Percentiles rank a stretch among this genome's conserved stretches.
These are phyloP conservation scores for Linurgus olivaceus DNA, from an alignment of 2,797 vertebrate species.

Conservation along the genomic window DNA sequence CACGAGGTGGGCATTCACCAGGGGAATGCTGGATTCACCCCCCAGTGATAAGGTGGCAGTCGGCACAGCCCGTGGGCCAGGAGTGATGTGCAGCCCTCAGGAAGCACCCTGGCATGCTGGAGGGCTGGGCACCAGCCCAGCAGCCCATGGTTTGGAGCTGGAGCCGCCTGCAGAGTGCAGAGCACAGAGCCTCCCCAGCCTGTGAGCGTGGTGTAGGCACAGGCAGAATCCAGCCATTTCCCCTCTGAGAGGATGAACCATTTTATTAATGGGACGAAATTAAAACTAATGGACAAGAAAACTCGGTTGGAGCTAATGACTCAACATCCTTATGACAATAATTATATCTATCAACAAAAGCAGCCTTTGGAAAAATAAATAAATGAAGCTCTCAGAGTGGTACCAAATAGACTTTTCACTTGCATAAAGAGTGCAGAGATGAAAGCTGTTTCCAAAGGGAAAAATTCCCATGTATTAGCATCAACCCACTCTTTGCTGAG, in stretches of 20 bases:
- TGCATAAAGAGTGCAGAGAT: background rate
- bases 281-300: conserved; percentile 27
- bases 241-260: background rate
- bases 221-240: background rate
- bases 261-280: conserved; percentile 32
- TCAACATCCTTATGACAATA: background rate
- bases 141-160: background rate
- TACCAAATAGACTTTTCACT: background rate
- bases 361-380: background rate
- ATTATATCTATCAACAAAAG: background rate
- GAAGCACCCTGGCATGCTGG: background rate
- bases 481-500: conserved; percentile 28
- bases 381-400: background rate
- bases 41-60: background rate
- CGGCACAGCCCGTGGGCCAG: background rate
- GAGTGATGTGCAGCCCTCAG: background rate
- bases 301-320: background rate
- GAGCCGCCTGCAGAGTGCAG: background rate
- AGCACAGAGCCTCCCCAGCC: background rate
- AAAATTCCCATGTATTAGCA: conserved; percentile 28
- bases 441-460: background rate
- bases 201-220: rapidly evolving
- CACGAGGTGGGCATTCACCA: background rate
- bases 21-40: background rate
- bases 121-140: background rate